Base-by-base conservation (phyloP, 2,888 invertebrate genomes). In the Leucoptera coffeella region DNA sequence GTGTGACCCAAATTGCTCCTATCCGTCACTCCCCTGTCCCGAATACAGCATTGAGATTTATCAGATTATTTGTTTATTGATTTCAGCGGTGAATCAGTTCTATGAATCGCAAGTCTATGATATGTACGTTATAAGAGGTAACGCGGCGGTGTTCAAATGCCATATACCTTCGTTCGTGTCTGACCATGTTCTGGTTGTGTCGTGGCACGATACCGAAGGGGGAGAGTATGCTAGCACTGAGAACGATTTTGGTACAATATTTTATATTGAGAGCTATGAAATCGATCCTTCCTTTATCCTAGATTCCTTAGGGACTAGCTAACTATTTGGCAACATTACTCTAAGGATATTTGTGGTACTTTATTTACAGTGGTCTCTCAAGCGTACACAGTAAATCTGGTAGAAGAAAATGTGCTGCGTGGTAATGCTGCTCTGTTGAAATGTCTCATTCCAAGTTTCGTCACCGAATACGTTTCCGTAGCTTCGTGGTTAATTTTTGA, bases 71-170 rank as follows among this genome's bases (percentile, higher is more conserved):
- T n/a, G n/a, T n/a, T n/a, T n/a, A 10, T 25, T 14, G 8, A 6
- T 14, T 84, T 40, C 84, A 90, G 90, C 87, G 53, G 88, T 90
- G 34, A 86, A 84, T 61, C 89, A 90, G 57, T 87, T 85, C 73
- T 91, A 87, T 73, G 88, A 90, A 60, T 85, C 87, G 29, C 88
- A 90, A 71, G 89, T 90, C 38, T 86, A 89, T 62, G 90, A 90
- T 54, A 85, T 88, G 42, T 90, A 87, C 59, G 89, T 89, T 30
- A 89, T 90, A 49, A 83, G 84, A 49, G 90, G 90, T 35, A 91
- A 91, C 58, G 82, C 89, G 33, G 90, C 89, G 29, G 83, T 90
- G 44, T 87, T 90, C 62, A 91, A 90, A 61, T 91, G 91, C 60
- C 86, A 89, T 65, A 82, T 90, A 40, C 91, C 91, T 27, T 88